Base-by-base conservation (phyloP, 2,888 invertebrate species). In the Desoria tigrina region DNA sequence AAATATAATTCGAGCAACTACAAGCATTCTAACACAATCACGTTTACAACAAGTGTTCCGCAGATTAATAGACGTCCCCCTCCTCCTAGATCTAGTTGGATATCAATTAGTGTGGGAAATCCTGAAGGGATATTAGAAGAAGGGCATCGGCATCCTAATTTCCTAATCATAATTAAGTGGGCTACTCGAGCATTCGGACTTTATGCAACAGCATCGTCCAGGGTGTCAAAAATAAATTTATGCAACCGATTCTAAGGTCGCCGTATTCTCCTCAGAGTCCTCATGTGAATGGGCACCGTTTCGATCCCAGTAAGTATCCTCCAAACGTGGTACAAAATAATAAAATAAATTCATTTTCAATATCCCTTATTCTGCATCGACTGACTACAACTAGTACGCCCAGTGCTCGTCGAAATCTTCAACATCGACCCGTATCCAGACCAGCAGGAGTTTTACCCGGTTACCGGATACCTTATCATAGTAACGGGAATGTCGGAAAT, bases 281-380 rank as follows among this genome's bases (percentile, higher is more conserved):
- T 7, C 27, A 24, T 11, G 55, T 59, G 14, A 64, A 61, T 32
- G 42, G 37, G 21, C 28, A 61, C 37, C 56, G 42, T n/a, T 58
- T 39, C 54, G 55, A 37, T 26, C 42, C 56, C 6, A 58, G 61
- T 6, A 61, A 57, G n/a, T 39, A 55, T 23, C 39, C 61, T 24
- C 58, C 57, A 42, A 32, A 53, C 32, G 50, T 42, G 2, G 45
- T 58, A 11, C 45, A 21, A 45, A 45, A 16, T 21, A 16, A 21
- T 45, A n/a, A 16, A 6, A n/a, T n/a, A n/a, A 45, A 45, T n/a
- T n/a, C 45, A 6, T 16, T 16, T 32, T 32, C 32, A 32, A 32
- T 11, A 4, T 32, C 4, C 6, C 32, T 7, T 11, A 32, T 32
- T 7, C 6, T 32, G 11, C 32, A 11, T 32, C 32, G 4, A 32